These are phyloP conservation scores for Cochlearius cochlearius DNA, from an alignment of 2,113 vertebrate species.

Conservation along the genomic window DNA sequence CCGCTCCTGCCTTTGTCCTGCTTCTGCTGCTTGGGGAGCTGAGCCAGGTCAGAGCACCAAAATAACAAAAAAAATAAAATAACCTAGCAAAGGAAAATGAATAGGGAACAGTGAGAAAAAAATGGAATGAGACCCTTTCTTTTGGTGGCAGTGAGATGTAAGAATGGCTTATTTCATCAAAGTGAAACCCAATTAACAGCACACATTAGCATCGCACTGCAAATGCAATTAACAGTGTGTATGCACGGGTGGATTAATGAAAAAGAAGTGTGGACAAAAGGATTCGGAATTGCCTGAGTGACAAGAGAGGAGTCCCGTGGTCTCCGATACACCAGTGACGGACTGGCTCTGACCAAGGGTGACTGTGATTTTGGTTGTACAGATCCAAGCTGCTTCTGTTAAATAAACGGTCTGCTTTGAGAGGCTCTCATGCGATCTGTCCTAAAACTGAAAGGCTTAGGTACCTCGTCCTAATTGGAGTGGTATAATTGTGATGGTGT, in stretches of 20 bases:
- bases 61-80: constrained; percentile 38
- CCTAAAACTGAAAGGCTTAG: constrained; percentile 23
- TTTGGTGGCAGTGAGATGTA: constrained; percentile 44
- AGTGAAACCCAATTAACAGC: constrained; percentile 47
- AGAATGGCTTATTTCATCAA: constrained; percentile 41
- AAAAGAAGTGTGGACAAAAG: neutral
- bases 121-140: neutral
- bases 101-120: neutral
- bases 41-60: neutral
- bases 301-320: neutral
- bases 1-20: neutral
- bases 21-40: neutral
- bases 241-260: constrained; percentile 7
- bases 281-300: neutral
- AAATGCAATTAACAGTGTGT: constrained; percentile 36
- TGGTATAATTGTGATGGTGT: neutral
- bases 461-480: neutral
- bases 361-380: neutral
- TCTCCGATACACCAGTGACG: neutral
- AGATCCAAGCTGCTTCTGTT: neutral
- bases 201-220: neutral
- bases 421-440: neutral
- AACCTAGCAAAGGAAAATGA: constrained; percentile 5
- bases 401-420: neutral
- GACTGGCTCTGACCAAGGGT: neutral